Conservation (phyloP, 2,797 vertebrate species). For the Pipistrellus kuhlii region DNA sequence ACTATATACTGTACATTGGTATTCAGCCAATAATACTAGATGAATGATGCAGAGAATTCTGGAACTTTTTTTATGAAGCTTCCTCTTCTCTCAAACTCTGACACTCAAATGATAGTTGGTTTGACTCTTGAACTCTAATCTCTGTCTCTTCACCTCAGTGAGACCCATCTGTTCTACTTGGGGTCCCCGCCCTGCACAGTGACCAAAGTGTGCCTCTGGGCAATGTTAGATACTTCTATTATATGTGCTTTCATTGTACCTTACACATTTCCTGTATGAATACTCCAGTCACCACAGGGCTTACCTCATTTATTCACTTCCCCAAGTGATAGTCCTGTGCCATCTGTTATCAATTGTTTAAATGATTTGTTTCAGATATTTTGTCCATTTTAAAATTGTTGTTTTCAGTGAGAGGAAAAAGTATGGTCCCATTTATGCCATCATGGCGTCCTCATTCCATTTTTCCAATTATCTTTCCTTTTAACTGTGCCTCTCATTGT, state of each 20-base stretch:
- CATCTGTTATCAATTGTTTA: not conserved
- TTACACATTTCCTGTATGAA: too few species aligned
- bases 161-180: not conserved
- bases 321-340: not conserved
- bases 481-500: not conserved
- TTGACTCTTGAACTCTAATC: not conserved
- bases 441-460: not conserved
- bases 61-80: not conserved
- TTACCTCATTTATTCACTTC: not conserved
- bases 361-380: not conserved
- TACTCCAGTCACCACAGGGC: not conserved
- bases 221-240: too few species aligned
- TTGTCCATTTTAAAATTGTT: not conserved
- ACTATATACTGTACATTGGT: not conserved
- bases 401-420: not conserved
- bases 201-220: not conserved
- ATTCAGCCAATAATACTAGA: not conserved
- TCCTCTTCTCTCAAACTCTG: not conserved
- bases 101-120: not conserved
- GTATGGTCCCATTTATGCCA: not conserved
- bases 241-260: too few species aligned
- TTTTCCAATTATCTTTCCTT: slow-evolving; percentile 7
- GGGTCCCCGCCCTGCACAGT: not conserved
- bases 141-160: not conserved
- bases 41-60: not conserved